Base-by-base conservation (phyloP, 2,797 vertebrate species). In the Carcharodon carcharias region DNA sequence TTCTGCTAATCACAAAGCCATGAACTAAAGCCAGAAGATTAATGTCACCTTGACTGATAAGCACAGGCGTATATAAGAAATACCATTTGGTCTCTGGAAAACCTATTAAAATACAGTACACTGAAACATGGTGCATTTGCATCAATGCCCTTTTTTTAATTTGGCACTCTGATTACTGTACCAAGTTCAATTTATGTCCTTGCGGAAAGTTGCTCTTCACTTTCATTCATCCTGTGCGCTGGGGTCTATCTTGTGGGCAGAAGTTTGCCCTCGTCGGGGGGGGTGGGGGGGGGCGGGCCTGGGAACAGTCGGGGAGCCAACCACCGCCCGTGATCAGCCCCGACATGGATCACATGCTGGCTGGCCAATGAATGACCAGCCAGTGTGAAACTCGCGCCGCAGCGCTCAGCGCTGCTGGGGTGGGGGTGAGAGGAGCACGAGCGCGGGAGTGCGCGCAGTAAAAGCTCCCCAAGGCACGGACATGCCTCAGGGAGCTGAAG, bases 31-130 rank as follows among this genome's bases (percentile, higher is more conserved):
- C 35, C 91, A 93, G n/a, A 93, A 93, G 56, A 91, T 91, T 91
- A 91, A 91, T 91, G 56, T 91, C 88, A 91, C 56, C 28, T 91
- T 91, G 88, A 91, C 88, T 91, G 56, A 61, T 91, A 61, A 91
- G 16, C 31, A 63, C 88, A 91, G 31, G 56, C 58, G 31, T 63
- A 4, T 31, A 7, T 63, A n/a, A 91, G 31, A 91, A 91, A n/a
- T 61, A 91, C 18, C 45, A n/a, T 35, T 91, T 58, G 58, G 31
- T 61, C 31, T 91, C 56, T 14, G 31, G 58, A 31, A 91, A 91
- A 91, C 31, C 56, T n/a, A 61, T 61, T 91, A n/a, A 91, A 61
- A 35, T 91, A 18, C n/a, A 0, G 8, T 67, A 45, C 18, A 21
- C 23, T 45, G n/a, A 18, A 67, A 67, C 26, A 21, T 45, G n/a